Evolutionary conservation across 2,888 invertebrate species (phyloP).

Genomic region (Amblyteles armatorius): DNA sequence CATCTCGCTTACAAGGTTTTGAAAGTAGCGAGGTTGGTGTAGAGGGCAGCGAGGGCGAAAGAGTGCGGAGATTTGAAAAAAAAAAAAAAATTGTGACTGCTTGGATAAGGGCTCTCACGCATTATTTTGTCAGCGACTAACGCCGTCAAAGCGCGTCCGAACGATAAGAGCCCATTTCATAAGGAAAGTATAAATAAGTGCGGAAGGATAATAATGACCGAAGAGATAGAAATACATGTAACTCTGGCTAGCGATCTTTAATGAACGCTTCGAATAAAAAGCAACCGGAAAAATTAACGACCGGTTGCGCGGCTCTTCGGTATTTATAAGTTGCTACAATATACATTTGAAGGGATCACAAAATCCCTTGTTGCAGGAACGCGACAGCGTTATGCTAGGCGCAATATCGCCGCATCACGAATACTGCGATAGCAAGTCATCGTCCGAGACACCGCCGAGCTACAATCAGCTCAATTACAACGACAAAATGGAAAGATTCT

Average conservation of each 20-base stretch:
- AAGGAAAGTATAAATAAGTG: constrained; percentile 9
- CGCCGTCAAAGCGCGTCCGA: background rate
- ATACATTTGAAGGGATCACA: constrained; percentile 82
- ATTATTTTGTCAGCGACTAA: constrained; percentile 39
- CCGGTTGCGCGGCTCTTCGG: constrained; percentile 8
- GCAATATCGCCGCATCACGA: constrained; percentile 95
- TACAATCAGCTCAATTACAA: constrained; percentile 95
- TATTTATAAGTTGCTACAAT: constrained; percentile 76
- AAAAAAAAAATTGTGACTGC: background rate
- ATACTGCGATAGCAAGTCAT: constrained; percentile 91
- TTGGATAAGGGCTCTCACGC: constrained; percentile 10
- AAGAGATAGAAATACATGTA: constrained; percentile 7
- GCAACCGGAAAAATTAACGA: constrained; percentile 13
- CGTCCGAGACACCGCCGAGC: constrained; percentile 92
- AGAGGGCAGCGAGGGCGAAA: constrained; percentile 21
- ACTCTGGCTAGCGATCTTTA: background rate
- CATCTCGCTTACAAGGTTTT: constrained; percentile 73
- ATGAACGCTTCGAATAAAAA: background rate
- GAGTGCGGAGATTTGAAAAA: background rate
- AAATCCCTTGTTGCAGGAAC: constrained; percentile 87
- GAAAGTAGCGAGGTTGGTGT: constrained; percentile 71
- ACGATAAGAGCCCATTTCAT: background rate
- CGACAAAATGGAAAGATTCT: constrained; percentile 90
- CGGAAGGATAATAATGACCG: background rate
- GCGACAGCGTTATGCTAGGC: constrained; percentile 93